Evolutionary conservation across 2,797 vertebrate species (phyloP), one percentile per base, ranked within the genome.

Genomic region (Micropoecilia bifurca): DNA sequence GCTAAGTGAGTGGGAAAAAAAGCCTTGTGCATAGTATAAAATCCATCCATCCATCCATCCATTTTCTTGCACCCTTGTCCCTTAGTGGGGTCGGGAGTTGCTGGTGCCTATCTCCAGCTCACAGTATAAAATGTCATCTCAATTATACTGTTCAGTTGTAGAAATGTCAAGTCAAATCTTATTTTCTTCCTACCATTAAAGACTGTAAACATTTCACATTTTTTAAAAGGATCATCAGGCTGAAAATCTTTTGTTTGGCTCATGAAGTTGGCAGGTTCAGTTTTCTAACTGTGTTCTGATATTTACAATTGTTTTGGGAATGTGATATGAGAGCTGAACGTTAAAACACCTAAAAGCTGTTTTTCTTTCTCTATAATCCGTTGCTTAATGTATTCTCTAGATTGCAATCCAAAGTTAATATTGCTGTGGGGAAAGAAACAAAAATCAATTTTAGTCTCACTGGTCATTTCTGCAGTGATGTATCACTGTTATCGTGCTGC

Each of bases 371-470:
- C 14, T 2, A 36, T 36, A 63, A 63, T 33, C 59, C 6, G 0
- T 63, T 63, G 14, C 9, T 18, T 30, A 63, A 18, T 61, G 30
- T 18, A 33, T 61, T 45, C 59, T 81, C 36, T 3, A 59, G 81
- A 74, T 76, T 72, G 20, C 46, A 77, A 78, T 80, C 59, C 47
- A 53, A 81, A 72, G 63, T 80, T 86, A n/a, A 61, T 88, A 50
- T n/a, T 30, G 77, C 73, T 18, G 25, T 53, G 78, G 76, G 57
- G 20, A 41, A 48, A 41, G 81, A 79, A 73, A 83, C 36, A 73
- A 83, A 93, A 93, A 90, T 88, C 88, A 86, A 89, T 94, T 93
- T 89, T 78, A 80, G 85, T 89, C 78, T 74, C 53, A 18, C 39
- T 43, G 82, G 77, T 89, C 36, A 53, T 89, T 91, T 90, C 41